Evolutionary conservation across 1,140 invertebrate species (phyloP), one percentile per base, ranked within the genome.

Genomic region (Pogonus chalceus): DNA sequence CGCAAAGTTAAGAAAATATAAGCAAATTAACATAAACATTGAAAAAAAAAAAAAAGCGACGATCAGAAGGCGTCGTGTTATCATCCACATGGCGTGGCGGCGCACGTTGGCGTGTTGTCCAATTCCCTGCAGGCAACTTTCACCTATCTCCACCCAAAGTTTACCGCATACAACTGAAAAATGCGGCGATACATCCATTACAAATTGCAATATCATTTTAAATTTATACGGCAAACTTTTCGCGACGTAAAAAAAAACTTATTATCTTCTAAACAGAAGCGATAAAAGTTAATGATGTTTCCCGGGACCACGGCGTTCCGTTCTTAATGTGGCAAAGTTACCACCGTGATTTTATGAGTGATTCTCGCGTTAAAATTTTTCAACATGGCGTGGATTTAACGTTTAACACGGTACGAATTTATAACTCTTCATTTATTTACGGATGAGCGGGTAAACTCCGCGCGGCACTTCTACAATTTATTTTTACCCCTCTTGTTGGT

Each of bases 331-430:
- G 37, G 37, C 37, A 9, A 43, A 43, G 7, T 43, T 43, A 43
- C 7, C 37, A 16, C 37, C 37, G 37, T 43, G 37, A 43, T 43
- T 43, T 43, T 43, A 43, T 43, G 37, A 43, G 18, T 43, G 37
- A 43, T 43, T 43, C 18, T 7, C 9, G 3, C 18, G 37, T 43
- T 43, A 4, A 43, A 43, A 43, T 10, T 9, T 43, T 43, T 14
- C 4, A 31, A 31, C 26, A 31, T 53, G 14, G 4, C 7, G n/a
- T 7, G 16, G 23, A 10, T 58, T 35, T 64, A n/a, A n/a, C n/a
- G n/a, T n/a, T n/a, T n/a, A n/a, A n/a, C n/a, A n/a, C n/a, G n/a
- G n/a, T n/a, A n/a, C n/a, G n/a, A n/a, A n/a, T n/a, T n/a, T n/a
- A n/a, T n/a, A n/a, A n/a, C n/a, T n/a, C n/a, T n/a, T n/a, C n/a